A percentile compares a stretch with the other conserved stretches of the same genome.
phyloP scores from a whole-genome alignment of 2,888 invertebrate genomes.

The Tetheella fluctuosa region DNA sequence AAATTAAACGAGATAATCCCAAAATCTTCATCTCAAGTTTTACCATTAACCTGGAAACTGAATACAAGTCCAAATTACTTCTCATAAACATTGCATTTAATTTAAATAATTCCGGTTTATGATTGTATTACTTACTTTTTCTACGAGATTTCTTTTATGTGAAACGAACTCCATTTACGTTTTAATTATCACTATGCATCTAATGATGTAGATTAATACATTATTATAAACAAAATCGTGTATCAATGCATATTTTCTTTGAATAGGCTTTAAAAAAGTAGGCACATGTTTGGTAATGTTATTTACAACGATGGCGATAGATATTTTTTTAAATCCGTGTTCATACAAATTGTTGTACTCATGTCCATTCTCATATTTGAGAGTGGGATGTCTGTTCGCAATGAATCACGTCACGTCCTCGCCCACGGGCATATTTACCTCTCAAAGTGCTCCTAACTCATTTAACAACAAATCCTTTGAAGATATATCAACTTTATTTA shows the following conservation, averaged over 20 bases:
- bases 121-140: conserved; percentile 38
- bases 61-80: conserved; percentile 35
- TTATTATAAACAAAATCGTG: too few relatives aligned
- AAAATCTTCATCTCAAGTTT: conserved; percentile 37
- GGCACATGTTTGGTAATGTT: too few relatives aligned
- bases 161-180: not conserved
- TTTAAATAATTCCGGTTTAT: conserved; percentile 37
- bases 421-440: conserved; percentile 72
- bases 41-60: conserved; percentile 51
- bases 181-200: not conserved
- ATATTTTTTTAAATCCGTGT: conserved; percentile 25
- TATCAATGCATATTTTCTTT: not conserved
- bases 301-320: not conserved
- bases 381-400: conserved; percentile 62
- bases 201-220: too few relatives aligned
- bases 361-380: conserved; percentile 49
- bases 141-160: conserved; percentile 25
- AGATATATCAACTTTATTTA: conserved; percentile 48
- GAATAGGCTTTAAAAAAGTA: not conserved
- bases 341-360: conserved; percentile 51
- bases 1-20: conserved; percentile 33
- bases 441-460: conserved; percentile 58
- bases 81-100: conserved; percentile 41
- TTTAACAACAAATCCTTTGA: conserved; percentile 38
- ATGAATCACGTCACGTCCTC: conserved; percentile 72